Base-by-base conservation (phyloP, 2,888 invertebrate genomes). In the Erebia palarica region DNA sequence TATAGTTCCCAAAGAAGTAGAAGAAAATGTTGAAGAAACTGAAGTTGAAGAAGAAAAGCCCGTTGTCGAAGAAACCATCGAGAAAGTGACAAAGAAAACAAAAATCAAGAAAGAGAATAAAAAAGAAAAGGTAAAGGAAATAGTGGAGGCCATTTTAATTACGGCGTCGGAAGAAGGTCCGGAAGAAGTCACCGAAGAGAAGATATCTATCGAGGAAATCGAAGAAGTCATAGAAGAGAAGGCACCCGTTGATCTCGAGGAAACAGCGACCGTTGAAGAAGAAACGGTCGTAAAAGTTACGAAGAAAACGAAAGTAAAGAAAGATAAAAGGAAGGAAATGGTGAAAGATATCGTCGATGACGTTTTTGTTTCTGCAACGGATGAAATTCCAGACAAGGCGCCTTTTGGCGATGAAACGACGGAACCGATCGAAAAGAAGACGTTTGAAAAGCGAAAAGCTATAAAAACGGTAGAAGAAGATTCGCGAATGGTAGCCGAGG, bases 401-500 rank as follows among this genome's bases (percentile, higher is more conserved):
- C 14, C 11, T 9, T 44, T 60, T 11, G 60, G 44, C 5, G 95
- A 95, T 82, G 94, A 87, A 91, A 89, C 78, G 71, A 94, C 75
- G 78, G 91, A 85, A 89, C 94, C 84, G 75, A 94, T 80, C 84
- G 91, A 95, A 55, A 94, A 94, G 74, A 88, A 94, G 73, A 87
- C 94, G 11, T 94, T 94, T 65, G 94, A 95, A 79, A 89, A 91
- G 59, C 94, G 94, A 69, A 93, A 94, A 78, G 94, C 94, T 60
- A 86, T 94, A 44, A 91, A 89, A 77, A 89, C 88, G 79, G 94
- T 94, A 73, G 94, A 95, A 79, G 89, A 94, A 36, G 94, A 94
- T 80, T 87, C 91, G 53, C 86, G 86, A 60, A 94, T 95, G 82
- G 96, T 96, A 14, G 95, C 95, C 70, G 96, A 97, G 89, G 96